Base-by-base conservation (phyloP, 2,888 invertebrate species). In the Stenurella melanura region DNA sequence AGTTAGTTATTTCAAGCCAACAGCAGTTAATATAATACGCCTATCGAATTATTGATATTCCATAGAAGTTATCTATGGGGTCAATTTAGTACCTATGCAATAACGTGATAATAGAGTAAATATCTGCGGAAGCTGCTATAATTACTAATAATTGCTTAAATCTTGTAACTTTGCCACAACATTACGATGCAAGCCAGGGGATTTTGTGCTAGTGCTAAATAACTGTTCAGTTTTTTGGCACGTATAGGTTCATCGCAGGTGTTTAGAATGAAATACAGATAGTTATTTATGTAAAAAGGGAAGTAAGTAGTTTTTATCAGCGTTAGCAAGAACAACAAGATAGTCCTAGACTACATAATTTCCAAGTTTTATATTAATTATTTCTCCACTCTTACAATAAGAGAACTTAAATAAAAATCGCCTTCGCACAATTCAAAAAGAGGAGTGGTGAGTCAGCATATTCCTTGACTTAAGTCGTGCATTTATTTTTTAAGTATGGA, bases 111-210 rank as follows among this genome's bases (percentile, higher is more conserved):
- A 69, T 57, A 11, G 56, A 18, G 69, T 26, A 58, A 57, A 69
- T 69, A 57, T 57, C 69, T 34, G 26, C 58, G 58, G 69, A 69
- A 58, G 56, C 57, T n/a, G 61, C 57, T 50, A 30, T 69, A 69
- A 69, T 69, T 69, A 69, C 69, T 69, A 56, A 58, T 69, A 58
- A 69, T 69, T 69, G 58, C 57, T 34, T 26, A 57, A 57, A 69
- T 69, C 69, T 69, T 69, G 69, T 69, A 57, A 69, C 57, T 69
- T 34, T 69, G 19, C 30, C 57, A 18, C 50, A 67, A 50, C 18
- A 54, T 54, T 12, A 26, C 54, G 19, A 26, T 50, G 5, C n/a
- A n/a, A 1, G 50, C 50, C 50, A 50, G 12, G 15, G n/a, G 50
- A 50, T 5, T 50, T 50, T 50, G 50, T n/a, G 15, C 11, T 50